These are phyloP conservation scores for Anoura caudifer DNA, from an alignment of 2,113 vertebrate genomes.

Conservation along the genomic window DNA sequence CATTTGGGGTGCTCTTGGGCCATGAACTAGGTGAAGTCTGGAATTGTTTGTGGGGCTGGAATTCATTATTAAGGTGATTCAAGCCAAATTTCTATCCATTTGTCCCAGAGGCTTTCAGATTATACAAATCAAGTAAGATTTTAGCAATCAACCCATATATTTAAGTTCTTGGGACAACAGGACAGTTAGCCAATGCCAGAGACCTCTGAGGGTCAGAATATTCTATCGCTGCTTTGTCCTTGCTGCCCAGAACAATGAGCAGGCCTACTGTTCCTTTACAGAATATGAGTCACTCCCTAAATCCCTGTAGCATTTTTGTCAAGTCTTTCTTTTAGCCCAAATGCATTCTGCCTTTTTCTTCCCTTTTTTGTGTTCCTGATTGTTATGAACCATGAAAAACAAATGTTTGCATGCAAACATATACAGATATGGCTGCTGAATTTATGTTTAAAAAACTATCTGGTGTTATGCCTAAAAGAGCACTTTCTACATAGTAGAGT, in stretches of 20 bases:
- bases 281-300: background rate
- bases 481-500: fast-evolving
- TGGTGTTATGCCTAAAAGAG: background rate
- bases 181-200: background rate
- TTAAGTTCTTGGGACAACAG: background rate
- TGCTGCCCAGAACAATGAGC: background rate
- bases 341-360: background rate
- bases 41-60: background rate
- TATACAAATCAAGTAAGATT: background rate
- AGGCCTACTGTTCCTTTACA: background rate
- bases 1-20: background rate
- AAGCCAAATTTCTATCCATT: background rate
- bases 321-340: background rate
- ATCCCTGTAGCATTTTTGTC: background rate
- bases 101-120: background rate
- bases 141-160: background rate
- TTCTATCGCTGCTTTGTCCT: background rate
- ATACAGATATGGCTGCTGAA: background rate
- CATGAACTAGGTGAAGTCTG: background rate
- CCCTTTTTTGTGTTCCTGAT: background rate
- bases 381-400: background rate
- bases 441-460: background rate
- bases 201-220: background rate
- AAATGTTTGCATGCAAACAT: background rate
- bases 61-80: background rate